Conservation (phyloP, 2,113 vertebrate genomes). For the Anas platyrhynchos region DNA sequence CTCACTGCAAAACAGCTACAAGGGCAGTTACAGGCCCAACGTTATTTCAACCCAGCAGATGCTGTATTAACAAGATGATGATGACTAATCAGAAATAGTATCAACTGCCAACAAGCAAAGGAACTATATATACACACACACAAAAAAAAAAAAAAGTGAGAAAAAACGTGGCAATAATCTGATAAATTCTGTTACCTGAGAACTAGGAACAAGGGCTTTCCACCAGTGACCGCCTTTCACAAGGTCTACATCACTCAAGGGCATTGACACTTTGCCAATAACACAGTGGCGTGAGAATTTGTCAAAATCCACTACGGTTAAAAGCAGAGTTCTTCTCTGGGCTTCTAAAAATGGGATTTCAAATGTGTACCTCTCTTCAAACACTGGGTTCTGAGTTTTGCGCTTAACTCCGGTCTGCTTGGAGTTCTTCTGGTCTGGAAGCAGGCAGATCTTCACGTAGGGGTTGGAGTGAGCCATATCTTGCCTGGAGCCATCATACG, state of each 20-base stretch:
- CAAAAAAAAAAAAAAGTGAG: not conserved
- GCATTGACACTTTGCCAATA: constrained; percentile 88
- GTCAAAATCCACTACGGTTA: constrained; percentile 90
- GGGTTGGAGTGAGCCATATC: constrained; percentile 91
- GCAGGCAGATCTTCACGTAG: constrained; percentile 90
- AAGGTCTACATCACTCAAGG: constrained; percentile 87
- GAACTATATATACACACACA: not conserved
- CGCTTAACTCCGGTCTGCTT: constrained; percentile 91
- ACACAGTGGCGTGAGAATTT: constrained; percentile 92
- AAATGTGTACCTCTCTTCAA: constrained; percentile 91
- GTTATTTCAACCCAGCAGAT: not conserved
- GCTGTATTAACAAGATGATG: not conserved
- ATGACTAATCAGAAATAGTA: not conserved
- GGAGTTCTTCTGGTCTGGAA: constrained; percentile 93
- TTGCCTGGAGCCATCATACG: constrained; percentile 81
- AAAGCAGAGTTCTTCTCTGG: constrained; percentile 89
- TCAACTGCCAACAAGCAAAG: constrained; percentile 32
- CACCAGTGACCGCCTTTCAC: constrained; percentile 94
- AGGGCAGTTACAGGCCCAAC: not conserved
- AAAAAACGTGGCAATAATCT: not conserved
- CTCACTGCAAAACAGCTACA: not conserved
- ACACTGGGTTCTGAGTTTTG: constrained; percentile 90
- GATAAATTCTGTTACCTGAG: constrained; percentile 83
- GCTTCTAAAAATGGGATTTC: constrained; percentile 90
- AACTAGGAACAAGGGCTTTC: constrained; percentile 90